These are phyloP conservation scores for Cygnus atratus DNA, from an alignment of 2,113 vertebrate genomes.

Conservation along the genomic window DNA sequence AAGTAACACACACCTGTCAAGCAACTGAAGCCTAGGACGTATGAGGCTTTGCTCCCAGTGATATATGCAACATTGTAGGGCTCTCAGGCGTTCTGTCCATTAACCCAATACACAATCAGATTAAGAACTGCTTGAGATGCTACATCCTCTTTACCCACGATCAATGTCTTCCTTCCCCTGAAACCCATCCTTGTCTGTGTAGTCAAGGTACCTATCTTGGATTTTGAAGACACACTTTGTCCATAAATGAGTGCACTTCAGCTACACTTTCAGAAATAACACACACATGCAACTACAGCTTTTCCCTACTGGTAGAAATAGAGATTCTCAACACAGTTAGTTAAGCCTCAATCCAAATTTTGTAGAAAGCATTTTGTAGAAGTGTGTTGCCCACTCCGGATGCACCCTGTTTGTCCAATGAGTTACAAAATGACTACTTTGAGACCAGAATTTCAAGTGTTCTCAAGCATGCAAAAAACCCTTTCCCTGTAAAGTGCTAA, in stretches of 20 bases:
- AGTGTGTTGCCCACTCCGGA: not conserved
- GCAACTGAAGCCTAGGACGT: not conserved
- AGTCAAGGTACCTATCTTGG: not conserved
- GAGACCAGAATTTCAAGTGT: not conserved
- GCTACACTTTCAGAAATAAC: not conserved
- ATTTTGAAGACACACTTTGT: not conserved
- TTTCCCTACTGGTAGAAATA: not conserved
- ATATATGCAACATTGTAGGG: not conserved
- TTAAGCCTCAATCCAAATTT: not conserved
- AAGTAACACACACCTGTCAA: not conserved
- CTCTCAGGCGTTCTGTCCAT: not conserved
- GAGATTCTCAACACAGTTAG: not conserved
- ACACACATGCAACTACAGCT: not conserved
- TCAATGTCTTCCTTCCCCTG: not conserved
- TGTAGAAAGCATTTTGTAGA: not conserved
- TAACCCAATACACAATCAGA: not conserved
- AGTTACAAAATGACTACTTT: not conserved
- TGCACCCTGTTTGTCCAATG: not conserved
- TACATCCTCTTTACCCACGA: not conserved
- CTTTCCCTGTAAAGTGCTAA: not conserved
- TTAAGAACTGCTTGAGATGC: not conserved
- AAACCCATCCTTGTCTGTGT: not conserved
- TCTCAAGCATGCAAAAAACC: not conserved
- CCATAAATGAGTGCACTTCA: accelerated
- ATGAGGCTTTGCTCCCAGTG: not conserved